Percentiles rank a stretch among this genome's conserved stretches.
Conservation (phyloP, 2,888 invertebrate genomes). For the Notodonta ziczac region DNA sequence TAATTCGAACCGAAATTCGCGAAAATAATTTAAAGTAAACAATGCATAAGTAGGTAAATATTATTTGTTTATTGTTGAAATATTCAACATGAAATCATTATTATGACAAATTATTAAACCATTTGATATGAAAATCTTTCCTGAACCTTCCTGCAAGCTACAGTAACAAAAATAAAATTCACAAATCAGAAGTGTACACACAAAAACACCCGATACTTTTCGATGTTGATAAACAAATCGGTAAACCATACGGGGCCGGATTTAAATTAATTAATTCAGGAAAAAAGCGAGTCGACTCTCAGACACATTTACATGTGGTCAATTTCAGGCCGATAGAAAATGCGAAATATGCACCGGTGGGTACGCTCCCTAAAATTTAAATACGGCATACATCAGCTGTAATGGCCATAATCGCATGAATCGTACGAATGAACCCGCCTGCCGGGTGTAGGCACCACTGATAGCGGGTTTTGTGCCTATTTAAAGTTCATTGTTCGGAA, state of each 20-base stretch:
- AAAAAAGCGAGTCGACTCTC: constrained; percentile 5
- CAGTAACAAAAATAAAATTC: too few relatives aligned
- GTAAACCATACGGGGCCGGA: not conserved
- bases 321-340: constrained; percentile 28
- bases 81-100: too few relatives aligned
- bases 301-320: constrained; percentile 19
- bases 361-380: constrained; percentile 32
- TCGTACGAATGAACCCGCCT: constrained; percentile 50
- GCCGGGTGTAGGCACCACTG: constrained; percentile 19
- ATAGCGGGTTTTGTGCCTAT: constrained; percentile 17
- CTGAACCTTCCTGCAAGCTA: too few relatives aligned
- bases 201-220: not conserved
- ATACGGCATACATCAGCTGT: constrained; percentile 42
- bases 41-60: too few relatives aligned
- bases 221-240: constrained; percentile 13
- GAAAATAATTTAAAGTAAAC: too few relatives aligned
- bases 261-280: constrained; percentile 20
- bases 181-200: too few relatives aligned
- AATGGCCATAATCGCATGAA: constrained; percentile 56
- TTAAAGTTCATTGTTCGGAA: too few relatives aligned
- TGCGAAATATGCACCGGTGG: constrained; percentile 23
- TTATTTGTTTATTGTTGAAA: too few relatives aligned
- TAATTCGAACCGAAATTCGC: too few relatives aligned
- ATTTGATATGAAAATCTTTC: too few relatives aligned
- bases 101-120: too few relatives aligned